phyloP scores from a whole-genome alignment of 1,140 invertebrate species.

The Drepana arcuata region DNA sequence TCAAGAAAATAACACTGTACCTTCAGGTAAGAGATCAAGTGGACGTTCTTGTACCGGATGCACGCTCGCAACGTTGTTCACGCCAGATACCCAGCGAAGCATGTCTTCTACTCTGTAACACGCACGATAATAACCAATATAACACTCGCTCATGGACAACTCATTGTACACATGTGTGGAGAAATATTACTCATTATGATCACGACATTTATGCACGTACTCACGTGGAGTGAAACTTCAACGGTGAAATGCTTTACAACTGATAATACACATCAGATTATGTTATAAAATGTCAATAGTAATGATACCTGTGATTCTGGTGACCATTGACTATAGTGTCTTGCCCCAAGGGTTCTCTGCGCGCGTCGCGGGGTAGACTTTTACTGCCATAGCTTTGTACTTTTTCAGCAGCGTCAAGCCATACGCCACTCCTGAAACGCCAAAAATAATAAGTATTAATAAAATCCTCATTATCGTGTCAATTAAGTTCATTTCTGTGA shows the following conservation, averaged over 20 bases:
- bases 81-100: slow-evolving; percentile 66
- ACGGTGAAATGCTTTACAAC: too few relatives aligned
- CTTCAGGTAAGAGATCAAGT: slow-evolving; percentile 64
- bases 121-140: slow-evolving; percentile 4
- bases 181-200: too few relatives aligned
- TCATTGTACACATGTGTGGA: too few relatives aligned
- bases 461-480: background rate
- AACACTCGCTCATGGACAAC: too few relatives aligned
- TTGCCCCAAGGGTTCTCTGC: slow-evolving; percentile 88
- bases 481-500: too few relatives aligned
- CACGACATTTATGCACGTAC: too few relatives aligned
- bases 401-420: slow-evolving; percentile 88
- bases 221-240: too few relatives aligned
- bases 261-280: too few relatives aligned
- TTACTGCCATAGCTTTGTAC: slow-evolving; percentile 74
- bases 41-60: slow-evolving; percentile 61
- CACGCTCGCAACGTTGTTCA: slow-evolving; percentile 53
- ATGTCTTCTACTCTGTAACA: slow-evolving; percentile 65
- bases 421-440: slow-evolving; percentile 68
- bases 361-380: slow-evolving; percentile 82
- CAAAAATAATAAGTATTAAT: slow-evolving; percentile 1
- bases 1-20: too few relatives aligned
- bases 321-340: slow-evolving; percentile 55
- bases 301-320: slow-evolving; percentile 52
- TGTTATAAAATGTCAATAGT: background rate